A percentile compares a stretch with the other conserved stretches of the same genome.
phyloP scores from a whole-genome alignment of 2,888 invertebrate species.

The Ectobius pallidus region DNA sequence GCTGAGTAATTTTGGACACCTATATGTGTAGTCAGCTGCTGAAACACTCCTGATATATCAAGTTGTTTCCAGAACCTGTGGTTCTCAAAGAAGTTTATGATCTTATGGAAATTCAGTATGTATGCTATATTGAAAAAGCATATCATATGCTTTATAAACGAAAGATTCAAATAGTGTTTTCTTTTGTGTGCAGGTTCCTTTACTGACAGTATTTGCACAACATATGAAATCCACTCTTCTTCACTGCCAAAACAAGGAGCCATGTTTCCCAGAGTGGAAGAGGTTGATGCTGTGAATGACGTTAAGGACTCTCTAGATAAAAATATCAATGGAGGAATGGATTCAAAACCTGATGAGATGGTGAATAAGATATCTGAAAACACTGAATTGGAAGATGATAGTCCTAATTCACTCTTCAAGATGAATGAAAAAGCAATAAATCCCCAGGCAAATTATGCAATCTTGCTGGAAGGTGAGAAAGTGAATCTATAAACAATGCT shows the following conservation, averaged over 20 bases:
- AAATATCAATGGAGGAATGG: no score
- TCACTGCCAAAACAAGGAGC: neutral
- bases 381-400: slow-evolving; percentile 24
- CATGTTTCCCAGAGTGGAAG: neutral
- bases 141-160: no score
- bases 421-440: neutral
- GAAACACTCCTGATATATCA: no score
- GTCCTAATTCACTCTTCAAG: neutral
- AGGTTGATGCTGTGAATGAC: neutral
- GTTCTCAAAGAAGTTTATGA: no score
- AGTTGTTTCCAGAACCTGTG: no score
- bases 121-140: no score
- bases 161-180: no score
- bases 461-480: slow-evolving; percentile 57
- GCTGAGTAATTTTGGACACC: no score
- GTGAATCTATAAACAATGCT: no score
- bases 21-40: no score
- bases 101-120: no score
- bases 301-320: no score
- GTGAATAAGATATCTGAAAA: slow-evolving; percentile 11
- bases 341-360: neutral
- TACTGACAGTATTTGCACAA: slow-evolving; percentile 66
- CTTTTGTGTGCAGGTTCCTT: slow-evolving; percentile 56
- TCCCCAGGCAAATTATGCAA: slow-evolving; percentile 46
- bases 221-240: slow-evolving; percentile 57